Percentiles rank a stretch among this genome's conserved stretches.
Conservation (phyloP, 2,113 vertebrate species). For the Mola mola region DNA sequence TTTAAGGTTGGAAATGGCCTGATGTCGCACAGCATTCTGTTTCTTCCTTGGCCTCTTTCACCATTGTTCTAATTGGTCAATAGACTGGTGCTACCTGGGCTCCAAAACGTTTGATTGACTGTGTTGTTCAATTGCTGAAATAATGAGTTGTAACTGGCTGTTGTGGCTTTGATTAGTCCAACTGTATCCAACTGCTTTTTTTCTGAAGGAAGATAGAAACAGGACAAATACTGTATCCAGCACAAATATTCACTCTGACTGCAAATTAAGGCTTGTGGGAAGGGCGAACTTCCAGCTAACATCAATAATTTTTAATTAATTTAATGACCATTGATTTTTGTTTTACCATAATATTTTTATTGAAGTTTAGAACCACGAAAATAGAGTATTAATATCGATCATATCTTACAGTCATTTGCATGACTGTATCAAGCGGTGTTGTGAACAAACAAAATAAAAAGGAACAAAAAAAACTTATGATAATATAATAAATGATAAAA, state of each 20-base stretch:
- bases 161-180: constrained; percentile 30
- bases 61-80: constrained; percentile 37
- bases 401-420: too few species aligned
- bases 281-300: neutral
- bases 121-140: constrained; percentile 8
- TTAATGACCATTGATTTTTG: too few species aligned
- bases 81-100: neutral
- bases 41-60: constrained; percentile 25
- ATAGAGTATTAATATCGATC: too few species aligned
- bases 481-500: too few species aligned
- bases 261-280: constrained; percentile 19
- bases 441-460: too few species aligned
- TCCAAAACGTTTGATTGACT: constrained; percentile 47
- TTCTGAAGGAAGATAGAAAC: constrained; percentile 32
- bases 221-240: constrained; percentile 18
- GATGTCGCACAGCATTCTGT: constrained; percentile 14
- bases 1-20: constrained; percentile 26
- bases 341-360: too few species aligned
- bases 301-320: neutral
- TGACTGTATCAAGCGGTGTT: too few species aligned
- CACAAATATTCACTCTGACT: constrained; percentile 28
- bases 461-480: too few species aligned
- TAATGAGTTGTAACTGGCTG: constrained; percentile 45
- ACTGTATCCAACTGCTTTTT: constrained; percentile 58
- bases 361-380: too few species aligned